These are phyloP conservation scores for Aproaerema taeniolella DNA, from an alignment of 2,888 invertebrate genomes.

Conservation along the genomic window DNA sequence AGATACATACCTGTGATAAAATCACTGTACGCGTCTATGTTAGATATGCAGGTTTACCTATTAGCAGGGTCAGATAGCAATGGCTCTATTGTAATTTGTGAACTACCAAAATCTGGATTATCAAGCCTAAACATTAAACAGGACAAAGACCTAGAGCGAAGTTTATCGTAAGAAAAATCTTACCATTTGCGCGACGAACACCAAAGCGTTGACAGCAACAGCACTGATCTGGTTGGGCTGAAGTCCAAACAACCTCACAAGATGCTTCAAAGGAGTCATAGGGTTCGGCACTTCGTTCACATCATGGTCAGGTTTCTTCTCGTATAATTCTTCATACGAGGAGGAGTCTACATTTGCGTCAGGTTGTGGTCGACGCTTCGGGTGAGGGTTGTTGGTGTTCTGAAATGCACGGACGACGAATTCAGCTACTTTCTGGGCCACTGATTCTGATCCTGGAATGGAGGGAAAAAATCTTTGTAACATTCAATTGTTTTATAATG, in stretches of 20 bases:
- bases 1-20: too few relatives aligned
- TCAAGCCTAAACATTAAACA: too few relatives aligned
- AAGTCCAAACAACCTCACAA: conserved; percentile 85
- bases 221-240: conserved; percentile 87
- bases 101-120: too few relatives aligned
- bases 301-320: conserved; percentile 37
- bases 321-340: conserved; percentile 30
- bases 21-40: too few relatives aligned
- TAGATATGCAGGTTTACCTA: too few relatives aligned
- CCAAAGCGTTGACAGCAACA: conserved; percentile 88
- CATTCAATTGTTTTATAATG: too few relatives aligned
- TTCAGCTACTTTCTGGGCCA: conserved; percentile 64
- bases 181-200: conserved; percentile 91
- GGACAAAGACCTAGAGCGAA: too few relatives aligned
- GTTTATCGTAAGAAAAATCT: too few relatives aligned
- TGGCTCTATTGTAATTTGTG: too few relatives aligned
- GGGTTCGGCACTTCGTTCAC: conserved; percentile 74
- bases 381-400: conserved; percentile 32
- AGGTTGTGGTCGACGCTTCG: conserved; percentile 27
- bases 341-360: conserved; percentile 29
- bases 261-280: conserved; percentile 53
- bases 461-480: too few relatives aligned
- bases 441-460: conserved; percentile 60
- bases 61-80: too few relatives aligned
- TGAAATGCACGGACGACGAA: conserved; percentile 66